A percentile compares a stretch with the other conserved stretches of the same genome.
Evolutionary conservation across 2,888 invertebrate genomes (phyloP).

Genomic region (Brenthis ino): DNA sequence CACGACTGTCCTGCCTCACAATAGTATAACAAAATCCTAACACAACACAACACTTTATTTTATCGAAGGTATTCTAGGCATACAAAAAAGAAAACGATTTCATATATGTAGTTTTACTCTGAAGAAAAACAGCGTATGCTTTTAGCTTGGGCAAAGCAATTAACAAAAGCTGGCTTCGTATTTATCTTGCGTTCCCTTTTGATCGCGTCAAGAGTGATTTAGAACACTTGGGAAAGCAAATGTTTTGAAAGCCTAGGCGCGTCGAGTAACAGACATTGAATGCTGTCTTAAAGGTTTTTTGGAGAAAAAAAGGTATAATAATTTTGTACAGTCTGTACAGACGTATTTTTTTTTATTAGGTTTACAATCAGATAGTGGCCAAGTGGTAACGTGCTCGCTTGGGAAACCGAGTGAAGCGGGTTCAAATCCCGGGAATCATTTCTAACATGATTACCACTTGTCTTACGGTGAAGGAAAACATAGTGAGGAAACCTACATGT

Average conservation of each 20-base stretch:
- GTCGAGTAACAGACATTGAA: slow-evolving; percentile 7
- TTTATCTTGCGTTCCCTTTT: slow-evolving; percentile 25
- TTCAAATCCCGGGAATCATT: no score
- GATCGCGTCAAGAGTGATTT: slow-evolving; percentile 26
- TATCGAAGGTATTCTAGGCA: slow-evolving; percentile 2
- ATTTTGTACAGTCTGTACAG: no score
- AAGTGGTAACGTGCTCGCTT: no score
- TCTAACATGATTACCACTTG: no score
- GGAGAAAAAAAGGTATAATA: no score
- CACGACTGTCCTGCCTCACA: neutral
- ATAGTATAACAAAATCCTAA: neutral
- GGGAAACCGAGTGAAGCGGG: no score
- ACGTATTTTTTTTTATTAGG: no score
- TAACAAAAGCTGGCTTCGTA: slow-evolving; percentile 23
- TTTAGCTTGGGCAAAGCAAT: slow-evolving; percentile 16
- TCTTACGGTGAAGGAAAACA: no score
- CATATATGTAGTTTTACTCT: slow-evolving; percentile 1
- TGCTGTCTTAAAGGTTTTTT: slow-evolving; percentile 1
- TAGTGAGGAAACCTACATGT: no score
- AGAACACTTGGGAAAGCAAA: slow-evolving; percentile 24
- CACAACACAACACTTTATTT: neutral
- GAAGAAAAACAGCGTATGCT: slow-evolving; percentile 5
- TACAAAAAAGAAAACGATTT: neutral
- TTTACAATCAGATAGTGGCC: no score
- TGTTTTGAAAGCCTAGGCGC: slow-evolving; percentile 26